Base-by-base conservation (phyloP, 2,888 invertebrate species). In the Campaea margaritaria region DNA sequence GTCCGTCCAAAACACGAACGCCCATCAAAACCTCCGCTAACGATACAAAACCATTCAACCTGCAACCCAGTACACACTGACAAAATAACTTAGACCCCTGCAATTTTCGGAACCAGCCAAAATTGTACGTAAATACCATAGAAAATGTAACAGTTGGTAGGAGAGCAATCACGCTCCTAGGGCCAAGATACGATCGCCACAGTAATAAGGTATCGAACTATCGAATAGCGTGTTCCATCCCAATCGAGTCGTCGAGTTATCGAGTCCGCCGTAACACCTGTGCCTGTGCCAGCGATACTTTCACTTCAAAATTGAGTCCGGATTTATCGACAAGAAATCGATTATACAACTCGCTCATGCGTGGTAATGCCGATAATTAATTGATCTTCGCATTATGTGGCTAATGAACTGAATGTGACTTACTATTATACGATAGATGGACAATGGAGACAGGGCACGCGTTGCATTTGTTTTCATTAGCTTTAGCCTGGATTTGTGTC, bases 291-390 rank as follows among this genome's bases (percentile, higher is more conserved):
- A 34, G 43, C 55, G 68, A 69, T 74, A 86, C 89, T 90, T 90
- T 90, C 87, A 83, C 87, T 82, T 81, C 72, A 85, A 84, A 85
- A 82, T 83, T 77, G 81, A 79, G 80, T 80, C 77, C 76, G 74
- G 74, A 67, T 63, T 70, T 69, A 75, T 71, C 74, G 76, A 80
- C 46, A 79, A 82, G 82, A 85, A 81, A 85, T 83, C 76, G 72
- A 78, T 88, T 88, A 86, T 84, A 84, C 83, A 87, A 87, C 78
- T 72, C 68, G 68, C 27, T 71, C 75, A 74, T 75, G 73, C 76
- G 75, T 78, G 76, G 64, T 66, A 64, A 73, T 70, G 64, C 51
- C 62, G 62, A 60, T 74, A 70, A 75, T 71, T 70, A 69, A 65
- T 69, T 54, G 64, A 52, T 67, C 58, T 69, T 61, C 52, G 42